Conservation (phyloP, 2,888 invertebrate genomes). For the Nephrotoma guestfalica region DNA sequence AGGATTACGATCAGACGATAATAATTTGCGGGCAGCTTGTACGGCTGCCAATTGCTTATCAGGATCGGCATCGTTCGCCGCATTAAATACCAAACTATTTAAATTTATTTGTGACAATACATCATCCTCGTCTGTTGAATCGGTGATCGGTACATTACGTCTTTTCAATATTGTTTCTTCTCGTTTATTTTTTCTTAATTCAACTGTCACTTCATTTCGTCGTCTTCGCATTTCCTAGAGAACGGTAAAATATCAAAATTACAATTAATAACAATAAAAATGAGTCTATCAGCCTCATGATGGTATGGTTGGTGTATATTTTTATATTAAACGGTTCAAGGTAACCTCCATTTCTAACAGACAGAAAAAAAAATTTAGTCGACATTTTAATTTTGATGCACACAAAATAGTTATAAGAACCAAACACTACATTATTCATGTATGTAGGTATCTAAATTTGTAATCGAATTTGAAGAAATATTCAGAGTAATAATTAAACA, state of each 20-base stretch:
- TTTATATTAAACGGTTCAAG: not conserved
- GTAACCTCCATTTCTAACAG: not conserved
- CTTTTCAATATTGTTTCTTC: slow-evolving; percentile 94
- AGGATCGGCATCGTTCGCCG: slow-evolving; percentile 64
- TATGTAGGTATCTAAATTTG: not conserved
- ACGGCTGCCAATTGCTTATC: slow-evolving; percentile 78
- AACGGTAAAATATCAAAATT: not conserved
- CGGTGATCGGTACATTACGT: slow-evolving; percentile 82
- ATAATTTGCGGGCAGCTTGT: slow-evolving; percentile 85
- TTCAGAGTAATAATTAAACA: not conserved
- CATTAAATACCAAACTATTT: slow-evolving; percentile 73
- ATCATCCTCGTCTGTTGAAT: slow-evolving; percentile 69
- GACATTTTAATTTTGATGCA: not conserved
- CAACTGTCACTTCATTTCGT: slow-evolving; percentile 91
- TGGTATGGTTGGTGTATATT: not conserved
- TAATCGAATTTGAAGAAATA: not conserved
- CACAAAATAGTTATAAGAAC: not conserved
- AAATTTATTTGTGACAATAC: slow-evolving; percentile 58
- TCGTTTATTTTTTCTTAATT: slow-evolving; percentile 93
- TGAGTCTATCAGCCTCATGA: not conserved
- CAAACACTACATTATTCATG: not conserved
- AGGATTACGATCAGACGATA: slow-evolving; percentile 96
- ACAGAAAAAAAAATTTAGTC: not conserved
- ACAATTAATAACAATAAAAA: not conserved
- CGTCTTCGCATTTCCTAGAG: slow-evolving; percentile 89